These are phyloP conservation scores for Bothrops jararaca DNA, from an alignment of 2,113 vertebrate species.

Conservation along the genomic window DNA sequence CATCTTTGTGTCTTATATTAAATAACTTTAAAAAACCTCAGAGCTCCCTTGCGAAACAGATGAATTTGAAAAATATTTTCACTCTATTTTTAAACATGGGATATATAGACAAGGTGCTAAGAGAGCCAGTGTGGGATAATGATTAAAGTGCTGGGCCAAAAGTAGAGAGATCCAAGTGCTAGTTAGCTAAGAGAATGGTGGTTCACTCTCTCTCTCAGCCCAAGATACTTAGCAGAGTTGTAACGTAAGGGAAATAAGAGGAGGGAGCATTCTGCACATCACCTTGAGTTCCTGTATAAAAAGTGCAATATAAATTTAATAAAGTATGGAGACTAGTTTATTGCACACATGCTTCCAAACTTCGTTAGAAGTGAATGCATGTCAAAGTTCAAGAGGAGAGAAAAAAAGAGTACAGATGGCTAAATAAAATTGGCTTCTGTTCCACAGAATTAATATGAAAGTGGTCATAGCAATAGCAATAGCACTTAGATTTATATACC, in stretches of 20 bases:
- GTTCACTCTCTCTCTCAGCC: neutral
- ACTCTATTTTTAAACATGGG: neutral
- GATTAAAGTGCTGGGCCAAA: neutral
- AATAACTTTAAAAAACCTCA: neutral
- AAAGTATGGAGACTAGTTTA: neutral
- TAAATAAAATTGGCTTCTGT: neutral
- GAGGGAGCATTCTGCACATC: neutral
- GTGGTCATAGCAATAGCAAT: neutral
- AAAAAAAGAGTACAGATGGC: neutral
- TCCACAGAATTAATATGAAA: neutral
- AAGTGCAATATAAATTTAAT: neutral
- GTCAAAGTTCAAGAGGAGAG: neutral
- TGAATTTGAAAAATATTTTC: neutral
- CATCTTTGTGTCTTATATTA: neutral
- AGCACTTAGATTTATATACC: neutral
- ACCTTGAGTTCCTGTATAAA: neutral
- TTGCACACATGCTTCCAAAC: neutral
- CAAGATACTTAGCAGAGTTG: neutral
- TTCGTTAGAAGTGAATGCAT: neutral
- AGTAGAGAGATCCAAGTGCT: neutral
- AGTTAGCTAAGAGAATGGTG: neutral
- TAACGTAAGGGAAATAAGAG: neutral
- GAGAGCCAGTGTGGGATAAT: neutral
- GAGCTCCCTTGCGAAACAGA: neutral
- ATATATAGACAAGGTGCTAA: neutral